Percentiles rank a stretch among this genome's conserved stretches.
Conservation (phyloP, 30 jellyfish, hydroid and myxozoan genomes). For the Hydractinia symbiolongicarpus region DNA sequence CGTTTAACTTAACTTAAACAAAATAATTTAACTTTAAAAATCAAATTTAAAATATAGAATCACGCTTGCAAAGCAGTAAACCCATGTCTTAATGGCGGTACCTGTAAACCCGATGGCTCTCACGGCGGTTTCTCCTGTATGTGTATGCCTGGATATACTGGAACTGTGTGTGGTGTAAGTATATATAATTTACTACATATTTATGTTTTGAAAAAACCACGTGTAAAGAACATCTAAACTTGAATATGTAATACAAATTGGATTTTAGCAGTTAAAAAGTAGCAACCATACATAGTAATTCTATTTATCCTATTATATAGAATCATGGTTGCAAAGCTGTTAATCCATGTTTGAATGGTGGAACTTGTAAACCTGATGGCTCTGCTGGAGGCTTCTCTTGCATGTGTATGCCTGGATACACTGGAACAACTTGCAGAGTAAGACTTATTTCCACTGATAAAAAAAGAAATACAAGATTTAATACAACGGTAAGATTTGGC, state of each 20-base stretch:
- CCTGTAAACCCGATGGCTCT: conserved; percentile 10
- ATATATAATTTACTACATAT: too few species aligned
- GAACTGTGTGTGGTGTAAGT: conserved; percentile 44
- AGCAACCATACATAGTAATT: too few species aligned
- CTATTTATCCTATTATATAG: background rate
- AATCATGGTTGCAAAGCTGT: conserved; percentile 30
- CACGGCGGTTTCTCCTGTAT: conserved; percentile 33
- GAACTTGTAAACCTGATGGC: conserved; percentile 45
- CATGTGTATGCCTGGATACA: conserved; percentile 65
- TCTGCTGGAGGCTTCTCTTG: conserved; percentile 56
- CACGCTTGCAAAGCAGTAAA: conserved; percentile 11
- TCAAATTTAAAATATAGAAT: background rate
- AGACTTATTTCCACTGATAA: background rate
- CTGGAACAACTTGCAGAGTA: conserved; percentile 34
- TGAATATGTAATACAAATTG: too few species aligned
- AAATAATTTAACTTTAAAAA: background rate
- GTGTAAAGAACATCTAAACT: too few species aligned
- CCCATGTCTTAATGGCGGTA: conserved; percentile 13
- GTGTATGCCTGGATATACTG: conserved; percentile 68
- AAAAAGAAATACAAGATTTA: too few species aligned
- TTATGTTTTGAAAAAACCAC: too few species aligned
- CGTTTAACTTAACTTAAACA: background rate
- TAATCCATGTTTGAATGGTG: conserved; percentile 67
- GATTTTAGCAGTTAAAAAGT: too few species aligned
- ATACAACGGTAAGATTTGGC: background rate